Conservation (phyloP, 2,113 vertebrate species). For the Tylochromis polylepis region DNA sequence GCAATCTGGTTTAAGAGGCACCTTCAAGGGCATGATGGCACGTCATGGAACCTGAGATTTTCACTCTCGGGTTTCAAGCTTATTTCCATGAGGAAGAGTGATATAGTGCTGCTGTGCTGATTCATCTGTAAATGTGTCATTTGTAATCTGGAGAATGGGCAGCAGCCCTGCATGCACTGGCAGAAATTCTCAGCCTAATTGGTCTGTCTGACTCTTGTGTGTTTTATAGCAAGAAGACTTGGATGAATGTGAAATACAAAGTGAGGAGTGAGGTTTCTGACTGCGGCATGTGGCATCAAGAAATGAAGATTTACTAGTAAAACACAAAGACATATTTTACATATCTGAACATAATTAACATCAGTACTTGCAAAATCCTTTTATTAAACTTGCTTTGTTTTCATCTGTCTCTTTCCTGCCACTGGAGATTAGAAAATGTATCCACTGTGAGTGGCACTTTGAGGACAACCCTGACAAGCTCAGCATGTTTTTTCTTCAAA, state of each 20-base stretch:
- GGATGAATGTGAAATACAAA: constrained; percentile 60
- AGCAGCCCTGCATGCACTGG: not conserved
- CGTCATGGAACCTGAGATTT: constrained; percentile 27
- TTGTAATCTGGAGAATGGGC: not conserved
- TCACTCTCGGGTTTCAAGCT: constrained; percentile 30
- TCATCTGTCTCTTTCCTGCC: not conserved
- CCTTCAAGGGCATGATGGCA: constrained; percentile 55
- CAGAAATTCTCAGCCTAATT: not conserved
- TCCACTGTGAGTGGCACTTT: constrained; percentile 82
- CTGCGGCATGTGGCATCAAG: not conserved
- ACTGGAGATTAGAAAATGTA: constrained; percentile 80
- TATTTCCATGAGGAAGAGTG: constrained; percentile 19
- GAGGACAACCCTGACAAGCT: constrained; percentile 78
- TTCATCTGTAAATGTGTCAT: constrained; percentile 30
- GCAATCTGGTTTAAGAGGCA: constrained; percentile 56
- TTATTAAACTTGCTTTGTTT: constrained; percentile 6
- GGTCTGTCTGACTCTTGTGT: not conserved
- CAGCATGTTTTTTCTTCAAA: constrained; percentile 47
- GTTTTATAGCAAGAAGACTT: constrained; percentile 60
- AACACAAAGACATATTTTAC: not conserved
- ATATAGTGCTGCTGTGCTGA: not conserved
- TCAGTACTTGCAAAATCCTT: not conserved
- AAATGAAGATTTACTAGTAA: not conserved
- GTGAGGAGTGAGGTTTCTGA: constrained; percentile 55
- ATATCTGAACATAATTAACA: not conserved